These are phyloP conservation scores for Microtus richardsoni DNA, from an alignment of 2,113 vertebrate species.

Conservation along the genomic window DNA sequence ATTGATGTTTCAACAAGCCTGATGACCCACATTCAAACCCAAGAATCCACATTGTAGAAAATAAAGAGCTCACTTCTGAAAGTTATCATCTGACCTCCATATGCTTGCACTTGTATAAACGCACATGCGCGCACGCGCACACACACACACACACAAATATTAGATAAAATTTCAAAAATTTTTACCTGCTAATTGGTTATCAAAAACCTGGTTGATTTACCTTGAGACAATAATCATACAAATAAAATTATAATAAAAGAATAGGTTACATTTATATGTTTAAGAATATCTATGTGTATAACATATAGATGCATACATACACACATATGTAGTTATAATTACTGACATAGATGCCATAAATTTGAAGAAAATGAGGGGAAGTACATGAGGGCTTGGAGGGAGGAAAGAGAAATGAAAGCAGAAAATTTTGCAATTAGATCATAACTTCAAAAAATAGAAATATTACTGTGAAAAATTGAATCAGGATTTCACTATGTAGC, in stretches of 20 bases:
- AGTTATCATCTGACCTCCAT: not conserved
- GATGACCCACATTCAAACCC: too few species aligned
- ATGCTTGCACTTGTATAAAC: not conserved
- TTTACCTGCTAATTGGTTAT: not conserved
- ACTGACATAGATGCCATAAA: not conserved
- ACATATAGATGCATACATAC: not conserved
- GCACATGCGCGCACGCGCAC: rapidly evolving
- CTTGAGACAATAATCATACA: not conserved
- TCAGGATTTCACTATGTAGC: not conserved
- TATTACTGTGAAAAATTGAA: not conserved
- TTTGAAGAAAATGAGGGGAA: not conserved
- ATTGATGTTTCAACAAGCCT: not conserved
- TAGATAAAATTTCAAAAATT: not conserved
- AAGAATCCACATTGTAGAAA: not conserved
- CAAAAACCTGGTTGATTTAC: not conserved
- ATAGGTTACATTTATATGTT: not conserved
- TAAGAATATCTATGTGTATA: not conserved
- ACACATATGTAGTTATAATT: not conserved
- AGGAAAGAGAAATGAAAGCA: not conserved
- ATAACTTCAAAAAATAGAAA: not conserved
- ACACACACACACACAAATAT: not conserved
- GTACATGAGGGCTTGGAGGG: not conserved
- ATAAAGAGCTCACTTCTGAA: not conserved
- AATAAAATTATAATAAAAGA: not conserved
- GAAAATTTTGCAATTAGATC: not conserved